phyloP scores from a whole-genome alignment of 1,140 invertebrate genomes.

The Drosophila arizonae region DNA sequence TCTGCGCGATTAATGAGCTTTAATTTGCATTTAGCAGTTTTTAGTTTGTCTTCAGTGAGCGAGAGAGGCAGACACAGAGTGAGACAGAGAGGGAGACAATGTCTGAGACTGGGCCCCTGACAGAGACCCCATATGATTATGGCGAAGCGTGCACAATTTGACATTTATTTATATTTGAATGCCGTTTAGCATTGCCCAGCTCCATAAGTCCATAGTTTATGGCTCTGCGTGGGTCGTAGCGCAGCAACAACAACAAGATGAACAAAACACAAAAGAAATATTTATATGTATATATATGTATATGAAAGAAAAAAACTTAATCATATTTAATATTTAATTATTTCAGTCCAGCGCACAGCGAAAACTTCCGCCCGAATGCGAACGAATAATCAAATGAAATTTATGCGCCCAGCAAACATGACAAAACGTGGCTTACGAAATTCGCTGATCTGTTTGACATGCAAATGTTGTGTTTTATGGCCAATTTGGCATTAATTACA shows the following conservation, averaged over 20 bases:
- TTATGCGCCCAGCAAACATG: conserved; percentile 47
- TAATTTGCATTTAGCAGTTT: conserved; percentile 78
- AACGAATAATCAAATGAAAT: conserved; percentile 51
- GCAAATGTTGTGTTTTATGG: conserved; percentile 81
- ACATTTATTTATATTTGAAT: conserved; percentile 81
- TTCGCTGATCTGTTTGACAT: conserved; percentile 65
- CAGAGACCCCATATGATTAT: conserved; percentile 54
- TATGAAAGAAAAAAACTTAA: conserved; percentile 42
- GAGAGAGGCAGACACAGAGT: conserved; percentile 1
- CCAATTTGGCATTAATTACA: conserved; percentile 81
- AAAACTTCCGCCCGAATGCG: conserved; percentile 61
- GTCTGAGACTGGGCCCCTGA: conserved; percentile 7
- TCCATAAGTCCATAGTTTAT: conserved; percentile 71
- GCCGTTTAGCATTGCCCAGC: conserved; percentile 67
- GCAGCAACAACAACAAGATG: conserved; percentile 10
- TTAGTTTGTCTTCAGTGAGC: conserved; percentile 8
- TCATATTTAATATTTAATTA: conserved; percentile 81
- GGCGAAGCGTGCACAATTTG: conserved; percentile 75
- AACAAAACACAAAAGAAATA: conserved; percentile 8
- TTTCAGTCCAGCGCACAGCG: conserved; percentile 71
- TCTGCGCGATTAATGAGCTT: conserved; percentile 75
- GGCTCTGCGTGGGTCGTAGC: conserved; percentile 60
- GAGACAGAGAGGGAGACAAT: background rate
- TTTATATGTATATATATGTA: background rate
- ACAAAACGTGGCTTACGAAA: conserved; percentile 52